Conservation (phyloP, 2,888 invertebrate species). For the Phrixothrix hirtus region DNA sequence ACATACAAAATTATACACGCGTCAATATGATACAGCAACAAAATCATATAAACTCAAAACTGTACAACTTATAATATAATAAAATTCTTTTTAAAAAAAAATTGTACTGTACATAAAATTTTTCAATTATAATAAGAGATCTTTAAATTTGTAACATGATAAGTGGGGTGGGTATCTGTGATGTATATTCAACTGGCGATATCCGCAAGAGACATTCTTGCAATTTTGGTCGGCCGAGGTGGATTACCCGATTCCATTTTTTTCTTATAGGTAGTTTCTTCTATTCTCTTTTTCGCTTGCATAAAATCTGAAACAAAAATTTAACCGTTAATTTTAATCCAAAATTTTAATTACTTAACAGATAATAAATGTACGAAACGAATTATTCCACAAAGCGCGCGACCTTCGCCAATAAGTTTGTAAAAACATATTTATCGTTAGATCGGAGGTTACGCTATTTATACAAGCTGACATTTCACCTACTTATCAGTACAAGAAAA, state of each 20-base stretch:
- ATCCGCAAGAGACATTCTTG: conserved; percentile 47
- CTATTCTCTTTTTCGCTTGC: conserved; percentile 62
- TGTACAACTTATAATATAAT: conserved; percentile 30
- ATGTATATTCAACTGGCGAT: conserved; percentile 24
- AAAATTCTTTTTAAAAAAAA: conserved; percentile 21
- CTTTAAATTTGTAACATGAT: conserved; percentile 32
- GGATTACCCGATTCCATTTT: conserved; percentile 55
- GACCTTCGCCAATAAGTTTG: not conserved
- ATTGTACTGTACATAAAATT: conserved; percentile 33
- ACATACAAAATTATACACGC: conserved; percentile 40
- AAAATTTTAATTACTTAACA: no score
- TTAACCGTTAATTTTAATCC: conserved; percentile 16
- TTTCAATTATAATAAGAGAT: conserved; percentile 31
- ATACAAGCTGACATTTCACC: no score
- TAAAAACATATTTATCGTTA: not conserved
- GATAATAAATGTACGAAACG: no score
- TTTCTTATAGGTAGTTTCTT: conserved; percentile 58
- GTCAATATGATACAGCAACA: conserved; percentile 34
- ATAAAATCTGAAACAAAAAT: conserved; percentile 66
- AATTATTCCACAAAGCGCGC: no score
- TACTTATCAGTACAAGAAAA: no score
- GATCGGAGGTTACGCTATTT: no score
- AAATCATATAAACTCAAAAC: conserved; percentile 32
- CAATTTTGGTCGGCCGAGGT: conserved; percentile 55
- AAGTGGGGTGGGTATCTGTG: conserved; percentile 16